Conservation (phyloP, 2,113 vertebrate species). For the Coregonus clupeaformis region DNA sequence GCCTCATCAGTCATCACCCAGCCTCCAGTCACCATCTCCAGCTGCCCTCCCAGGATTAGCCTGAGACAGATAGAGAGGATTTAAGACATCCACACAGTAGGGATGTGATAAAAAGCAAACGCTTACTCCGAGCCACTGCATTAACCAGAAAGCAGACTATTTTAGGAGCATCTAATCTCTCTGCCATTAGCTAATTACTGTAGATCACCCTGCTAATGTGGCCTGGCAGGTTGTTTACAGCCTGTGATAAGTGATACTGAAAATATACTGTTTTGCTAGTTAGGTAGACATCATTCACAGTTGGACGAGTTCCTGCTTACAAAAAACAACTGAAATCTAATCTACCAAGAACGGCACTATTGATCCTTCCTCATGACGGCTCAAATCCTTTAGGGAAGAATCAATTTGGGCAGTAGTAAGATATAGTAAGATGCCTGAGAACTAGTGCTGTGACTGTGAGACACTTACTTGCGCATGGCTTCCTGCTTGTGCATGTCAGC, state of each 20-base stretch:
- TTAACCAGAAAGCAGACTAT: constrained; percentile 53
- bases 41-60: constrained; percentile 81
- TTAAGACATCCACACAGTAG: constrained; percentile 31
- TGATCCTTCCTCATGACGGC: too few relatives aligned
- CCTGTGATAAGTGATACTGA: too few relatives aligned
- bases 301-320: too few relatives aligned
- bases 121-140: constrained; percentile 21
- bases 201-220: too few relatives aligned
- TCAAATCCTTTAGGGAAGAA: too few relatives aligned
- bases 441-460: background rate
- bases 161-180: constrained; percentile 35
- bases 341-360: too few relatives aligned
- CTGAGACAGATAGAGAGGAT: constrained; percentile 60
- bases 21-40: constrained; percentile 94
- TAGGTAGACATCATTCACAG: too few relatives aligned
- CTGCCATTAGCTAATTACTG: background rate
- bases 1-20: constrained; percentile 99
- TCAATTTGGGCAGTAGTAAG: too few relatives aligned
- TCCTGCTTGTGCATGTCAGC: constrained; percentile 85
- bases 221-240: too few relatives aligned
- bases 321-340: too few relatives aligned
- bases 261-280: too few relatives aligned
- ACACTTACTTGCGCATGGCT: constrained; percentile 84
- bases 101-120: constrained; percentile 54
- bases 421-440: too few relatives aligned